These are phyloP conservation scores for Tetheella fluctuosa DNA, from an alignment of 2,888 invertebrate species.

Conservation along the genomic window DNA sequence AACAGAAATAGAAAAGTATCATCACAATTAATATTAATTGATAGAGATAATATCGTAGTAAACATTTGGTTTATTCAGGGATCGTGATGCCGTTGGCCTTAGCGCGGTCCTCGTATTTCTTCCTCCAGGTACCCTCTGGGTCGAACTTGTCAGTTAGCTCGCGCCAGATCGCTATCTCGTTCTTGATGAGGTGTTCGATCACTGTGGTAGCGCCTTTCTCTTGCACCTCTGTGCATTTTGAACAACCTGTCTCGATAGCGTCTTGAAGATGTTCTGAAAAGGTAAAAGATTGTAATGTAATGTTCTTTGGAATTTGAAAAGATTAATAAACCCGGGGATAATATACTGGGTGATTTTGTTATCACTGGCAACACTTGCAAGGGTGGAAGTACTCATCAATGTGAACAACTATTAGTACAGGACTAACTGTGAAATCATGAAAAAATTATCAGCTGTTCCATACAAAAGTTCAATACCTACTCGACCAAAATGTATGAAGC, in stretches of 20 bases:
- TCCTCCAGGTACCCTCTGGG: constrained; percentile 86
- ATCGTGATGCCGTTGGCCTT: constrained; percentile 74
- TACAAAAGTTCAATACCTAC: too few species aligned
- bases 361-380: too few species aligned
- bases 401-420: too few species aligned
- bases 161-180: constrained; percentile 86
- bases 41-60: background rate
- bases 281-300: too few species aligned
- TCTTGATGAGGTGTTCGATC: constrained; percentile 86
- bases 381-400: too few species aligned
- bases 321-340: background rate
- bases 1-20: constrained; percentile 14
- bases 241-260: constrained; percentile 86
- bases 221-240: constrained; percentile 87
- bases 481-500: too few species aligned
- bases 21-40: constrained; percentile 14
- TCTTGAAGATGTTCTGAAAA: constrained; percentile 85
- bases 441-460: too few species aligned
- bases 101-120: constrained; percentile 86
- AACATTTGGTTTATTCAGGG: constrained; percentile 39
- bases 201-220: constrained; percentile 85
- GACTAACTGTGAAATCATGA: too few species aligned
- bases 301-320: background rate
- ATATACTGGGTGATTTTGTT: too few species aligned
- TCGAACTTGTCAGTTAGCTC: constrained; percentile 88